Base-by-base conservation (phyloP, 2,797 vertebrate genomes). In the Xyrichtys novacula region DNA sequence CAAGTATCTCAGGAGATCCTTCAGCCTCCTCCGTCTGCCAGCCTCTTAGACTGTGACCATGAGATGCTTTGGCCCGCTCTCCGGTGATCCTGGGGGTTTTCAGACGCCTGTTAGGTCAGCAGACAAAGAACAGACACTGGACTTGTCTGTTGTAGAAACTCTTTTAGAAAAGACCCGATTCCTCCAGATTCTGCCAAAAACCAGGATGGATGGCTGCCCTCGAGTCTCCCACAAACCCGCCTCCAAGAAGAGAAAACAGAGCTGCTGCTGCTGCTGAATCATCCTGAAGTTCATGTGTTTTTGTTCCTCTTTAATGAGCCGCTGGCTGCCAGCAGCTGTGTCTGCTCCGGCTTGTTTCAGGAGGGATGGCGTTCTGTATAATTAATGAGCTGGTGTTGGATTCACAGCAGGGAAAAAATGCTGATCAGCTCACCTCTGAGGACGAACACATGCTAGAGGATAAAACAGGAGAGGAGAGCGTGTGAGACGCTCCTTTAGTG, bases 321-420 rank as follows among this genome's bases (percentile, higher is more conserved):
- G 34, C 43, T 61, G 31, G n/a, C 57, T 17, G 26, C 49, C 43
- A 29, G 74, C 42, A 46, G 55, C 12, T 55, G 60, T 32, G 36
- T 54, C 42, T 54, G 12, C 8, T 10, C 29, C 28, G 36, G 47
- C 26, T 19, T 62, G 65, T 63, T 36, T 49, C 36, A 32, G 71
- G 54, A 40, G 36, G 65, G 67, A 62, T 26, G 56, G 3, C 40
- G n/a, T 28, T n/a, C 48, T 77, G 74, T 67, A 71, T 68, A 74
- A 85, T 83, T 76, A 79, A 83, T 81, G 69, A 17, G 53, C 72
- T 53, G 66, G 22, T 68, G 71, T 68, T 71, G 60, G 40, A 53
- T 69, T 74, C 75, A 60, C 80, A 76, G 80, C 60, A 6, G 65
- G 65, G 46, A 68, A 55, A 47, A 17, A 42, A 40, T 44, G 80